phyloP scores from a whole-genome alignment of 2,797 vertebrate species.

The Silurus lanzhouensis region DNA sequence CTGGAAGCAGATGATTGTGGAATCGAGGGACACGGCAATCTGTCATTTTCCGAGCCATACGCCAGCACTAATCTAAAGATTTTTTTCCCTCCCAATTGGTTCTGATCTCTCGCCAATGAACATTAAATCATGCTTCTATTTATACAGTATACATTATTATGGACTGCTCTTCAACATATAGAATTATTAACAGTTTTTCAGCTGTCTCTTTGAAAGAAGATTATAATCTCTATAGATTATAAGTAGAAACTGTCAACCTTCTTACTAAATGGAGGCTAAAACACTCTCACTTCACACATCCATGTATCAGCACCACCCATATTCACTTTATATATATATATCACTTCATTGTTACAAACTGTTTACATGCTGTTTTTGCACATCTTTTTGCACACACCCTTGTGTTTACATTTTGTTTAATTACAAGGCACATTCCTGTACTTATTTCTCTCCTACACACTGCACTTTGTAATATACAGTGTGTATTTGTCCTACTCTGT shows the following conservation, averaged over 20 bases:
- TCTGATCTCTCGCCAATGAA: not conserved
- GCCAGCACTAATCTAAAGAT: not conserved
- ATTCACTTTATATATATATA: no score
- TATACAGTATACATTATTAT: not conserved
- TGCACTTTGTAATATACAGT: no score
- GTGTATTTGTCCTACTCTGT: no score
- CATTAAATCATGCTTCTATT: conserved; percentile 10
- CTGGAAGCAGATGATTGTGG: conserved; percentile 28
- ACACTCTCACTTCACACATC: no score
- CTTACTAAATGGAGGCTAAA: no score
- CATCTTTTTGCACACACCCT: no score
- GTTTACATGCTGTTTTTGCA: no score
- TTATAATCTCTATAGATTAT: not conserved
- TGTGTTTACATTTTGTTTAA: no score
- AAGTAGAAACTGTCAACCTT: not conserved
- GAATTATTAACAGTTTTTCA: not conserved
- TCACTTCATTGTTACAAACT: no score
- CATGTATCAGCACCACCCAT: no score
- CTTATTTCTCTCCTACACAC: no score
- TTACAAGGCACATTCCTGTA: no score
- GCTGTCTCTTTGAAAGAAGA: not conserved
- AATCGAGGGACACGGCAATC: conserved; percentile 5
- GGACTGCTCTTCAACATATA: not conserved
- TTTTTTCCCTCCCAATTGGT: not conserved
- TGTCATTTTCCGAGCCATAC: not conserved